Percentiles rank a stretch among this genome's conserved stretches.
phyloP scores from a whole-genome alignment of 2,113 vertebrate genomes.

The Arizona elegans region DNA sequence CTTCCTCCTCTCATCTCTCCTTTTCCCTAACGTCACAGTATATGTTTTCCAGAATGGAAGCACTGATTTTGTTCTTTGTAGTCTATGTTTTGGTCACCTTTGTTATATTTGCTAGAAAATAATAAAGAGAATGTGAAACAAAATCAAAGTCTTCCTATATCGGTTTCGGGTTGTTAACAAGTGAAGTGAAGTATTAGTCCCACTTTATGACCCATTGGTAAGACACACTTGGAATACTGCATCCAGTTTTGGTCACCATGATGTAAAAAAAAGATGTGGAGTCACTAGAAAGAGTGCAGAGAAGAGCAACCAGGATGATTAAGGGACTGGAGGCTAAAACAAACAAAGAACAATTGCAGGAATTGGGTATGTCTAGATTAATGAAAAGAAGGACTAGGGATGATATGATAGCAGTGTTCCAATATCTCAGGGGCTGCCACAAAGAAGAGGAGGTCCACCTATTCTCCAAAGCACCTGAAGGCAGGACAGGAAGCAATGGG shows the following conservation, averaged over 20 bases:
- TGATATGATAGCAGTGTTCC: background rate
- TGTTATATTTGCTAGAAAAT: background rate
- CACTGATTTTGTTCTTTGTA: background rate
- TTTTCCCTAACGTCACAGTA: background rate
- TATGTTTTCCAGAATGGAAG: background rate
- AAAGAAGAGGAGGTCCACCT: no score
- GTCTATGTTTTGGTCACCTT: background rate
- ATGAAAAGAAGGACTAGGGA: background rate
- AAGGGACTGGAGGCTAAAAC: background rate
- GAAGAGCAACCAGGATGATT: background rate
- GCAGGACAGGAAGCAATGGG: no score
- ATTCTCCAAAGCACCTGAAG: no score
- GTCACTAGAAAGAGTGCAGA: background rate
- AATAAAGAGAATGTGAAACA: background rate
- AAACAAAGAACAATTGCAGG: background rate
- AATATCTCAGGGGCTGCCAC: background rate
- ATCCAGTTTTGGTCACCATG: no score
- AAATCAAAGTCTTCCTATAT: background rate
- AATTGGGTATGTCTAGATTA: background rate
- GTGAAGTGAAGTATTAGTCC: no score
- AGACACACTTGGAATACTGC: background rate
- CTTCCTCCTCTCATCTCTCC: background rate
- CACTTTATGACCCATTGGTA: background rate
- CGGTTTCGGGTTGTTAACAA: background rate
- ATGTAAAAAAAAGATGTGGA: background rate